phyloP scores from a whole-genome alignment of 2,113 vertebrate genomes.

The Pelecanus crispus region DNA sequence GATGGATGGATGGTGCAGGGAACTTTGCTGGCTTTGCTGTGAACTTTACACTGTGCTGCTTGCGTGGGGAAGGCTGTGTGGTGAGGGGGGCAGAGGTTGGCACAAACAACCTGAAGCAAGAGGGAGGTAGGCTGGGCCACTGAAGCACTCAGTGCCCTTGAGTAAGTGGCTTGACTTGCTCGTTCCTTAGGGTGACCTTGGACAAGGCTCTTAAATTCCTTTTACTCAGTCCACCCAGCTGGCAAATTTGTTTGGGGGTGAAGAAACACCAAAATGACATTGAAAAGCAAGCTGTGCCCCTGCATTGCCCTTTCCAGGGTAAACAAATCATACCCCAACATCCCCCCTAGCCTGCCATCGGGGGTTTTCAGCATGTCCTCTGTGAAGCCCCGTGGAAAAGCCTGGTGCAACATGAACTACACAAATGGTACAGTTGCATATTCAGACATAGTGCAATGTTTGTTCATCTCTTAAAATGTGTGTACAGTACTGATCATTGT shows the following conservation, averaged over 20 bases:
- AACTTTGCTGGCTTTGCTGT: constrained; percentile 33
- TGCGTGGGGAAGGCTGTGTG: constrained; percentile 49
- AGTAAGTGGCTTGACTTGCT: constrained; percentile 67
- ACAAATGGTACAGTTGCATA: constrained; percentile 1
- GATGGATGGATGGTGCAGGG: constrained; percentile 24
- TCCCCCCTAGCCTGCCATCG: neutral
- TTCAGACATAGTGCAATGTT: neutral
- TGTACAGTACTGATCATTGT: constrained; percentile 40
- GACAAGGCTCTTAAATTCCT: constrained; percentile 68
- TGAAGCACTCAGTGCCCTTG: constrained; percentile 49
- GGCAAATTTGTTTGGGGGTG: constrained; percentile 48
- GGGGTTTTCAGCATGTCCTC: constrained; percentile 29
- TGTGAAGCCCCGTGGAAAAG: constrained; percentile 60
- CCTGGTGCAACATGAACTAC: constrained; percentile 42
- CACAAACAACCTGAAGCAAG: constrained; percentile 54
- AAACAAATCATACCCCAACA: constrained; percentile 53
- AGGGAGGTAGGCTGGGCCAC: constrained; percentile 6
- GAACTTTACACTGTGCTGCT: constrained; percentile 59
- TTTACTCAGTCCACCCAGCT: constrained; percentile 51
- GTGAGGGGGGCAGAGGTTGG: constrained; percentile 57
- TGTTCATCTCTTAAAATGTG: constrained; percentile 42
- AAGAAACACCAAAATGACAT: constrained; percentile 65
- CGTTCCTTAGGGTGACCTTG: constrained; percentile 68
- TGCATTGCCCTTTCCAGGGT: constrained; percentile 60
- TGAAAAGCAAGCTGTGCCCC: constrained; percentile 59